Percentiles rank a stretch among this genome's conserved stretches.
Conservation (phyloP, 2,888 invertebrate genomes). For the Watsonalla cultraria region DNA sequence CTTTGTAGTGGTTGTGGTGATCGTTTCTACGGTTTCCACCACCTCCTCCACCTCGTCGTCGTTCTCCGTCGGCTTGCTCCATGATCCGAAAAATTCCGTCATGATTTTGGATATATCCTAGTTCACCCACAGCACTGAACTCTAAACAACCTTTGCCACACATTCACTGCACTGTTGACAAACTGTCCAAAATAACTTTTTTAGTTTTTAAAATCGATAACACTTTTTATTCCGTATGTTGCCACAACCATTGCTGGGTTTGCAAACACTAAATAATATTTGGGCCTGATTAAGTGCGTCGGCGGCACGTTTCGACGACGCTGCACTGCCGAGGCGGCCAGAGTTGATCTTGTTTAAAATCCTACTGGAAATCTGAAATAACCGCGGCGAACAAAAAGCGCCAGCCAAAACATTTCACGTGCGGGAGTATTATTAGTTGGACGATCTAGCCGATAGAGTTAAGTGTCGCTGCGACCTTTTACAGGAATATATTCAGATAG, state of each 20-base stretch:
- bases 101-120: slow-evolving; percentile 40
- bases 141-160: slow-evolving; percentile 46
- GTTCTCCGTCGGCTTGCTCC: slow-evolving; percentile 43
- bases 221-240: slow-evolving; percentile 31
- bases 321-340: slow-evolving; percentile 66
- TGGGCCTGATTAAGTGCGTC: slow-evolving; percentile 8
- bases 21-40: slow-evolving; percentile 60
- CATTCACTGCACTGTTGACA: slow-evolving; percentile 57
- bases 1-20: slow-evolving; percentile 63
- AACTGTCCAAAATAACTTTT: slow-evolving; percentile 16
- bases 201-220: slow-evolving; percentile 32
- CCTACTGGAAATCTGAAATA: slow-evolving; percentile 79
- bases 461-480: slow-evolving; percentile 66
- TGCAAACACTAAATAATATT: slow-evolving; percentile 25
- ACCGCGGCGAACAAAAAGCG: slow-evolving; percentile 77
- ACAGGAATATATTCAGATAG: slow-evolving; percentile 51
- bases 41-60: slow-evolving; percentile 45
- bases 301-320: slow-evolving; percentile 30
- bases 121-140: slow-evolving; percentile 55
- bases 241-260: slow-evolving; percentile 35
- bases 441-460: slow-evolving; percentile 76
- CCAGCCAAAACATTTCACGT: slow-evolving; percentile 79
- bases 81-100: slow-evolving; percentile 74
- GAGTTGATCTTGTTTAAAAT: slow-evolving; percentile 73
- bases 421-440: slow-evolving; percentile 77